These are phyloP conservation scores for Zele albiditarsus DNA, from an alignment of 2,888 invertebrate species.

Conservation along the genomic window DNA sequence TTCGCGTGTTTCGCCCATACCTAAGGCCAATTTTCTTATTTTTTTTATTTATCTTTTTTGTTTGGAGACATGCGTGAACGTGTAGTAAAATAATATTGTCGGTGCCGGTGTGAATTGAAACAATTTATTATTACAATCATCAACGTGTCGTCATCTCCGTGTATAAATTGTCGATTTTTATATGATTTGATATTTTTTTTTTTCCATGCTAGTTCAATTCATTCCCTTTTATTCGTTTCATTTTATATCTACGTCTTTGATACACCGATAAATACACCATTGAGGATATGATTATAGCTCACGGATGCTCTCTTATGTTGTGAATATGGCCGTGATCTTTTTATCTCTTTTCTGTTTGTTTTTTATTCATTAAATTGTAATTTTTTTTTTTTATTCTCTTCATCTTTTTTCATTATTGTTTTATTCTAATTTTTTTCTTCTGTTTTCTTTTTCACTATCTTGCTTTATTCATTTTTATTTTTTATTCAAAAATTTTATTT, in stretches of 20 bases:
- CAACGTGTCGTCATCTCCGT: background rate
- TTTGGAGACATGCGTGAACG: slow-evolving; percentile 55
- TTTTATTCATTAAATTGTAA: slow-evolving; percentile 50
- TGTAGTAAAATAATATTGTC: slow-evolving; percentile 39
- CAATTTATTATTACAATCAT: slow-evolving; percentile 24
- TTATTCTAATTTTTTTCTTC: slow-evolving; percentile 32
- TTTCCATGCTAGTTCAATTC: background rate
- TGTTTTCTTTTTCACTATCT: background rate
- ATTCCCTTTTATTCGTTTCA: background rate
- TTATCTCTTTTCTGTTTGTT: slow-evolving; percentile 19
- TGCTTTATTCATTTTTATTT: background rate
- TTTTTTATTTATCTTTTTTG: too few relatives aligned
- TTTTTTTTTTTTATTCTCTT: slow-evolving; percentile 34
- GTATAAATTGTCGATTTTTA: background rate
- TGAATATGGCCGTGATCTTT: slow-evolving; percentile 53
- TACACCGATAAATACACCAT: slow-evolving; percentile 18
- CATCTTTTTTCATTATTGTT: slow-evolving; percentile 20
- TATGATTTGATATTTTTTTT: background rate
- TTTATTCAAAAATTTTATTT: slow-evolving; percentile 22
- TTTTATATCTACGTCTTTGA: slow-evolving; percentile 26
- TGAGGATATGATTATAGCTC: slow-evolving; percentile 63
- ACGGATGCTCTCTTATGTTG: slow-evolving; percentile 57
- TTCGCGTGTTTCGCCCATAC: slow-evolving; percentile 1
- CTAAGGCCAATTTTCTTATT: slow-evolving; percentile 41
- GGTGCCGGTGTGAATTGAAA: slow-evolving; percentile 32